Evolutionary conservation across 2,797 vertebrate species (phyloP), one percentile per base, ranked within the genome.

Genomic region (Danio albolineatus): DNA sequence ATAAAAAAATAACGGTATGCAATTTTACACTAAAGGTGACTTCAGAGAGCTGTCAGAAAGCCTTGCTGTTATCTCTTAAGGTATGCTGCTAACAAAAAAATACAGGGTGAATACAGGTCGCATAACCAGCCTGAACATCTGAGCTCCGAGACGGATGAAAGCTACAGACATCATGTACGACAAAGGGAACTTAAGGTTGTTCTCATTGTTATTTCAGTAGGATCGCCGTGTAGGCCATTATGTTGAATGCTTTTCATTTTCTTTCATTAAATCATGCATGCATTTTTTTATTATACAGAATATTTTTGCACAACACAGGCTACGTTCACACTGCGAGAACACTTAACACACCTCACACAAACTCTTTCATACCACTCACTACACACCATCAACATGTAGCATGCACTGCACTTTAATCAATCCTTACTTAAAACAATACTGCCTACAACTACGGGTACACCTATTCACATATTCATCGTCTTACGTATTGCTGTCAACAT

Each of bases 31-130:
- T 76, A 77, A 85, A 86, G 83, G 84, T 86, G 88, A 85, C 74
- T 82, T 87, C 83, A 60, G 62, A 54, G 1, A 81, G 76, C 82
- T 81, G 86, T 90, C 82, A 89, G 76, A 7, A 17, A 82, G 79
- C 83, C 28, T 83, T 57, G 49, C 77, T 82, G 87, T 80, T 83
- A 85, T 90, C 90, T 88, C 70, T 51, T 75, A 86, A 85, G 87
- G 87, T 85, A 85, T 64, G 71, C 77, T 87, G 88, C 88, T 90
- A 82, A 86, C 85, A 66, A 44, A 73, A 64, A 66, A 61, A 70
- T 21, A 86, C 84, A 81, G 84, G 85, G 88, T 76, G 82, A 85
- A 88, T 87, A 81, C 80, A 86, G 87, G 64, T 80, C 57, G 56
- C 77, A 77, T 84, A 76, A 44, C 36, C 51, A 73, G 73, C 79